Conservation (phyloP, 2,113 vertebrate species). For the Anoplopoma fimbria region DNA sequence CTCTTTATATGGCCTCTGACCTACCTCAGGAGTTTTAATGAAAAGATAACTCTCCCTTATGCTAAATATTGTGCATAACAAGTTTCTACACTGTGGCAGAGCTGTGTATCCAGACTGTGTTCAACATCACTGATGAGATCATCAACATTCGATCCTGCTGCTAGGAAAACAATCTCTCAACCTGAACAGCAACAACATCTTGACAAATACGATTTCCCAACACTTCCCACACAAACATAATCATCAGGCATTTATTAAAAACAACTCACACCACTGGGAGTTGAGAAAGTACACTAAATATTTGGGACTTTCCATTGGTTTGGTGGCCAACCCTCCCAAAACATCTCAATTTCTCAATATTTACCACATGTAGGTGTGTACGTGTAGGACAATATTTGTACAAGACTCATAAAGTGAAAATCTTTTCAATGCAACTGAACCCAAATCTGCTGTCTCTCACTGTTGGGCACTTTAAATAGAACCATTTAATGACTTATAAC, state of each 20-base stretch:
- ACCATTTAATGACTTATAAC: not conserved
- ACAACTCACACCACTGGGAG: constrained; percentile 59
- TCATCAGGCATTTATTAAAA: constrained; percentile 30
- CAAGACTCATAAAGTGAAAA: not conserved
- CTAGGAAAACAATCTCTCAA: constrained; percentile 5
- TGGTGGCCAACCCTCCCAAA: not conserved
- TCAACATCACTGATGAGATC: constrained; percentile 1
- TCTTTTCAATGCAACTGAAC: not conserved
- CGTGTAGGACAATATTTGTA: not conserved
- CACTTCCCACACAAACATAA: constrained; percentile 28
- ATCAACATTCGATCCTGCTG: constrained; percentile 9
- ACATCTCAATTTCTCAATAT: constrained; percentile 32
- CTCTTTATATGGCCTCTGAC: constrained; percentile 10
- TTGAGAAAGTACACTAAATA: not conserved
- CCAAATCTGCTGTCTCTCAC: not conserved
- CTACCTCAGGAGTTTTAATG: not conserved
- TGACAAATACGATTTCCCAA: constrained; percentile 40
- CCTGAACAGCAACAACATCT: constrained; percentile 1
- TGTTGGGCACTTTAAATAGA: not conserved
- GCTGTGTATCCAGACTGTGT: not conserved
- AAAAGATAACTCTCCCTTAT: not conserved
- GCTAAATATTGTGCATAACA: constrained; percentile 8
- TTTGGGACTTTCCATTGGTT: constrained; percentile 70
- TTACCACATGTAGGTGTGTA: constrained; percentile 12
- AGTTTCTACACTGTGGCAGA: not conserved